Evolutionary conservation across 2,888 invertebrate genomes (phyloP).

Genomic region (Dromius quadrimaculatus): DNA sequence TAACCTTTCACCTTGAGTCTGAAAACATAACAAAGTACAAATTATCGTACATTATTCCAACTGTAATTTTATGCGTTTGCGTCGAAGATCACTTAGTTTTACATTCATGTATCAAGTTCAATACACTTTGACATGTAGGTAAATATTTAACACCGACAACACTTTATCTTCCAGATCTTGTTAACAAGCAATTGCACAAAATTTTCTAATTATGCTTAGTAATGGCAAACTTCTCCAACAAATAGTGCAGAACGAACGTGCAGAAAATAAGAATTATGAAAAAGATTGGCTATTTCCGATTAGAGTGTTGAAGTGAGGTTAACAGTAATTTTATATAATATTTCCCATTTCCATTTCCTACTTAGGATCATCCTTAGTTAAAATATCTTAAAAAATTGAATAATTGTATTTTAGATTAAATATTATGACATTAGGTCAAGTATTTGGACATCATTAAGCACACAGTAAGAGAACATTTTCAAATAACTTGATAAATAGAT

Average conservation of each 20-base stretch:
- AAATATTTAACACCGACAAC: not conserved
- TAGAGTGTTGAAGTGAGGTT: no score
- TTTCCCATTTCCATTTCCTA: no score
- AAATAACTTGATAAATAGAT: no score
- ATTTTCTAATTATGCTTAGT: constrained; percentile 1
- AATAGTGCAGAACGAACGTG: constrained; percentile 20
- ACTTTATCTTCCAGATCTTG: constrained; percentile 17
- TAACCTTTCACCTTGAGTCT: not conserved
- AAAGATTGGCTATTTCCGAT: constrained; percentile 4
- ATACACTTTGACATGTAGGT: constrained; percentile 17
- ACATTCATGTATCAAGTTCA: constrained; percentile 16
- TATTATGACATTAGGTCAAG: no score
- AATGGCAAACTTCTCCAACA: constrained; percentile 1
- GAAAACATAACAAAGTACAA: not conserved
- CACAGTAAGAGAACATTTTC: no score
- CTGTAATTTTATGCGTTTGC: constrained; percentile 8
- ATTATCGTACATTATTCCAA: constrained; percentile 2
- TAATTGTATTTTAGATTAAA: no score
- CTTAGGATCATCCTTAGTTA: no score
- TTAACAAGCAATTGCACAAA: constrained; percentile 7
- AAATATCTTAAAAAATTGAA: no score
- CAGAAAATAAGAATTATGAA: not conserved
- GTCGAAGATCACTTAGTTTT: not conserved
- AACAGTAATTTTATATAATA: no score
- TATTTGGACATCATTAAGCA: no score